A percentile compares a stretch with the other conserved stretches of the same genome.
These are phyloP conservation scores for Zosterops hypoxanthus DNA, from an alignment of 2,113 vertebrate species.

Conservation along the genomic window DNA sequence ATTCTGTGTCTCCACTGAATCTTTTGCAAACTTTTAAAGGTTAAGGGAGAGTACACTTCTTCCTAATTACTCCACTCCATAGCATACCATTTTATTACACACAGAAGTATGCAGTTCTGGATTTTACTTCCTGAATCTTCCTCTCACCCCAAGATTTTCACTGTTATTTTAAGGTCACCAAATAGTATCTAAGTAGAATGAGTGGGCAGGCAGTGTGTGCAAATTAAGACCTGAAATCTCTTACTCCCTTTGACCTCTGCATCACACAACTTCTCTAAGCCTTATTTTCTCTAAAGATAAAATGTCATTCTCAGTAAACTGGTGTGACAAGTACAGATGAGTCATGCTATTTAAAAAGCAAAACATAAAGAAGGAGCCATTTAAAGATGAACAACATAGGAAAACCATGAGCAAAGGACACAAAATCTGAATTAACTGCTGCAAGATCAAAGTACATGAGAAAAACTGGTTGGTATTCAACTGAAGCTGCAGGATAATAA, in stretches of 20 bases:
- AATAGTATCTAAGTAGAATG: background rate
- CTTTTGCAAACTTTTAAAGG: background rate
- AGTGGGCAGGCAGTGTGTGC: background rate
- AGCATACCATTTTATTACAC: background rate
- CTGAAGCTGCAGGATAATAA: background rate
- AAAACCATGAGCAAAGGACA: background rate
- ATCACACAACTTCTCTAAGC: background rate
- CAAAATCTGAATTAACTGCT: background rate
- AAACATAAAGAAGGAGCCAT: background rate
- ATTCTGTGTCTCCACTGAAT: background rate
- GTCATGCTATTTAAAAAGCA: background rate
- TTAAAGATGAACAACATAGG: background rate
- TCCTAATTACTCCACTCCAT: background rate
- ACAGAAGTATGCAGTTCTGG: background rate
- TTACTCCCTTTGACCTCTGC: background rate
- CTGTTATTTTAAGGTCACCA: background rate
- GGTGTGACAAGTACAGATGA: constrained; percentile 6
- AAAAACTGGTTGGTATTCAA: background rate
- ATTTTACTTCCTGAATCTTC: background rate
- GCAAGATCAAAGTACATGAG: background rate
- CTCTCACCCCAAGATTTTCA: background rate
- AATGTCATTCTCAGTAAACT: constrained; percentile 13
- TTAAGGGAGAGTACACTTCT: background rate
- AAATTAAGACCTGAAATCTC: background rate
- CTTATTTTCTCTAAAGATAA: constrained; percentile 5